These are phyloP conservation scores for Porites lobata DNA, from an alignment of 92 coral and sea anemone genomes.

Conservation along the genomic window DNA sequence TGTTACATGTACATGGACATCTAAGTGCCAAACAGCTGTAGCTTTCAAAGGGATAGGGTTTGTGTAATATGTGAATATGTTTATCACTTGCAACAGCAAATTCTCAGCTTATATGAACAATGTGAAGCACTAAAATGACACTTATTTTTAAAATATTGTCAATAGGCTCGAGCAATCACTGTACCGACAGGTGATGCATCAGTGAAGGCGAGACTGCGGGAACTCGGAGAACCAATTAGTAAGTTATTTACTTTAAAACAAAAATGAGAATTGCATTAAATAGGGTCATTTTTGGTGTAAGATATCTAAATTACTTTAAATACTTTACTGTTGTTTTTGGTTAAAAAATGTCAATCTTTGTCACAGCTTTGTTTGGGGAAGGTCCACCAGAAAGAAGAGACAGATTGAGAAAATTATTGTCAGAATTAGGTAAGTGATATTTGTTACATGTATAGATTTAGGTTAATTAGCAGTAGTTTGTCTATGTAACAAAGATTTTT, in stretches of 20 bases:
- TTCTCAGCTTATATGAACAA: neutral
- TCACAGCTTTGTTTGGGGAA: constrained; percentile 93
- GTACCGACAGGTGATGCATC: constrained; percentile 97
- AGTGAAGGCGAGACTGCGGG: constrained; percentile 94
- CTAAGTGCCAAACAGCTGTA: no score
- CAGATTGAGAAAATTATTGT: constrained; percentile 87
- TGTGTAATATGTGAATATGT: neutral
- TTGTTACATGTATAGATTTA: no score
- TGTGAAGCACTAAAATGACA: neutral
- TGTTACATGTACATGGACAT: no score
- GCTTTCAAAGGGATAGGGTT: neutral
- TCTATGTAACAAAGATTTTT: neutral
- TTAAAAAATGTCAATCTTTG: no score
- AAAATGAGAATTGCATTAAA: neutral
- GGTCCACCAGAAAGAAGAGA: constrained; percentile 97
- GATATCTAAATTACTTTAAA: no score
- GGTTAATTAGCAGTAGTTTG: neutral
- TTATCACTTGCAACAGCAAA: no score
- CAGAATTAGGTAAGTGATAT: constrained; percentile 79
- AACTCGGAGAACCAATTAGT: constrained; percentile 94
- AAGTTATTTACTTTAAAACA: constrained; percentile 34
- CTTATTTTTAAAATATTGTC: neutral
- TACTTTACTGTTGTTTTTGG: no score
- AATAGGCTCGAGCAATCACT: constrained; percentile 92
- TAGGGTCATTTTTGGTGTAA: neutral